Conservation (phyloP, 2,113 vertebrate genomes). For the Glaucomys volans region DNA sequence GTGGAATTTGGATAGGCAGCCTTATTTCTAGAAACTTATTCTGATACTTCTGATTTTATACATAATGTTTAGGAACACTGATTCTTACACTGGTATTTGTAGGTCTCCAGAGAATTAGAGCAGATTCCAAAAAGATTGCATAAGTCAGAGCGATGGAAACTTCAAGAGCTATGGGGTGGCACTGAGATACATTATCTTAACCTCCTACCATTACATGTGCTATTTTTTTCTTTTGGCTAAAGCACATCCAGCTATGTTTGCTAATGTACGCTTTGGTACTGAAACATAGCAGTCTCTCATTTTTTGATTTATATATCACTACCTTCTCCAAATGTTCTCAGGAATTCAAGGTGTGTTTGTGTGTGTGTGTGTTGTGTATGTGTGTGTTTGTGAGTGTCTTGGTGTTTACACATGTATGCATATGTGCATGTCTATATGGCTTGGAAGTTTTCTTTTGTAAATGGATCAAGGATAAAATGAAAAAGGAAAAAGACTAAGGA, state of each 20-base stretch:
- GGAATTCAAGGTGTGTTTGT: not conserved
- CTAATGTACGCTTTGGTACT: not conserved
- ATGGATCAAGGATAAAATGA: not conserved
- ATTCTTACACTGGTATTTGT: conserved; percentile 13
- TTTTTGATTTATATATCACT: not conserved
- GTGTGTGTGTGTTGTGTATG: not conserved
- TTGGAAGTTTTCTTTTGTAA: not conserved
- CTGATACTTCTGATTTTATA: not conserved
- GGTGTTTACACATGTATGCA: accelerated
- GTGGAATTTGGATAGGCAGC: conserved; percentile 30
- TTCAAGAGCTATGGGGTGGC: not conserved
- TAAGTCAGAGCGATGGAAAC: not conserved
- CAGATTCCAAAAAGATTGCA: conserved; percentile 1
- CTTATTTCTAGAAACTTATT: conserved; percentile 50
- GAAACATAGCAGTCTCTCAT: not conserved
- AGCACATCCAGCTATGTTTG: not conserved
- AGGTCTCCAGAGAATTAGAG: conserved; percentile 9
- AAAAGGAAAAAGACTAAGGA: not conserved
- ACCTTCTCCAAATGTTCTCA: not conserved
- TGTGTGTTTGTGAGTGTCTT: not conserved
- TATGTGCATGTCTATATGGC: not conserved
- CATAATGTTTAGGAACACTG: not conserved
- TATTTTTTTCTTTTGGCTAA: not conserved
- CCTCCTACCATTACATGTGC: not conserved
- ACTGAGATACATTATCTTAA: not conserved